A percentile compares a stretch with the other conserved stretches of the same genome.
Evolutionary conservation across 2,797 vertebrate genomes (phyloP).

Genomic region (Sebastes umbrosus): DNA sequence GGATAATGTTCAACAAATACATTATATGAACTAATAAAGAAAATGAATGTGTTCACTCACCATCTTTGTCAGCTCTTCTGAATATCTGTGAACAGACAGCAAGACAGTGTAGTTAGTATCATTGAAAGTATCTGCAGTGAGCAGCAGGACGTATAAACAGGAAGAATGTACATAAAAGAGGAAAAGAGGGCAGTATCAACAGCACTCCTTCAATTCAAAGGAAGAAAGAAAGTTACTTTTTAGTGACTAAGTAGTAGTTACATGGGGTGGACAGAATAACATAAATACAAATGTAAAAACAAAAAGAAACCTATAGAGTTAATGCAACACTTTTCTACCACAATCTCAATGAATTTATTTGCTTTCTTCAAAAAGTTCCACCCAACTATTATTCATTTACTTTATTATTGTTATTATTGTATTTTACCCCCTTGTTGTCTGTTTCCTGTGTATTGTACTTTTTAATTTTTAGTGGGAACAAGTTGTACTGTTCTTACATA

Average conservation of each 20-base stretch:
- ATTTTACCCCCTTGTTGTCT: too few relatives aligned
- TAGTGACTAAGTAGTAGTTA: not conserved
- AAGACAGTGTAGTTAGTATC: not conserved
- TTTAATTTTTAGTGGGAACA: too few relatives aligned
- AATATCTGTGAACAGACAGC: conserved; percentile 73
- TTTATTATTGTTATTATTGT: too few relatives aligned
- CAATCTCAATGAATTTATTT: too few relatives aligned
- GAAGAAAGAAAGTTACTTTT: not conserved
- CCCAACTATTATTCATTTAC: too few relatives aligned
- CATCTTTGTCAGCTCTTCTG: conserved; percentile 81
- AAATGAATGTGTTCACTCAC: conserved; percentile 54
- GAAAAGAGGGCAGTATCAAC: not conserved
- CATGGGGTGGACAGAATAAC: not conserved
- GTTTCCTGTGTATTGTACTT: too few relatives aligned
- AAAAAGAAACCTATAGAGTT: too few relatives aligned
- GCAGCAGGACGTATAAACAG: not conserved
- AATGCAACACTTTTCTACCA: too few relatives aligned
- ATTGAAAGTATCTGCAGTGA: not conserved
- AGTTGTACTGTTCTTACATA: too few relatives aligned
- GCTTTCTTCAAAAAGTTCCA: too few relatives aligned
- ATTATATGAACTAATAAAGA: not conserved
- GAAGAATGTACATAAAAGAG: not conserved
- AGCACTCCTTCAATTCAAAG: not conserved
- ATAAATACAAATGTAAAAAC: not conserved
- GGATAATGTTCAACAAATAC: not conserved